Conservation (phyloP, 2,113 vertebrate species). For the Oreamnos americanus region DNA sequence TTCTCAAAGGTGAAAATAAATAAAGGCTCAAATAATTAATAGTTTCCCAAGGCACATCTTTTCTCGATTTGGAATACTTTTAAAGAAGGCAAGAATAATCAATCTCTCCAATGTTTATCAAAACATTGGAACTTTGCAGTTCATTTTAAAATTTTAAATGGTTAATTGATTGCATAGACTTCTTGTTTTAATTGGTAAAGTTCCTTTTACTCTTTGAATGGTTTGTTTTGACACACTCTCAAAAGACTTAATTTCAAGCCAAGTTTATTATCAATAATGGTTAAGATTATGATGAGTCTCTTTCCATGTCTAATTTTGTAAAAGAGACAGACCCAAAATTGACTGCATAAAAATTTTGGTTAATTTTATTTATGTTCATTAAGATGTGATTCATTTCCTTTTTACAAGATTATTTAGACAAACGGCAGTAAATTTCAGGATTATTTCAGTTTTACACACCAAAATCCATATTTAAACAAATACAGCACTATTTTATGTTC, state of each 20-base stretch:
- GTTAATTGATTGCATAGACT: not conserved
- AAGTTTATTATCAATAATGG: slow-evolving; percentile 30
- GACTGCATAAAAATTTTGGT: not conserved
- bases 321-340: not conserved
- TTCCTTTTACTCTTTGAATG: slow-evolving; percentile 29
- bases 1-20: slow-evolving; percentile 11
- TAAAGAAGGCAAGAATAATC: not conserved
- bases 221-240: slow-evolving; percentile 35
- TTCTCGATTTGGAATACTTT: not conserved
- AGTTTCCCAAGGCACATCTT: not conserved
- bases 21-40: not conserved
- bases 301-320: not conserved
- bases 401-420: not conserved
- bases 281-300: not conserved
- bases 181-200: not conserved
- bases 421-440: rapidly evolving
- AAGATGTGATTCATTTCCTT: not conserved
- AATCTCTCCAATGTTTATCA: not conserved
- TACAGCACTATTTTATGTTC: not conserved
- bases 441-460: not conserved
- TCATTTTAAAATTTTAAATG: not conserved
- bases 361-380: not conserved
- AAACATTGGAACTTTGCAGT: not conserved
- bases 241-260: slow-evolving; percentile 13
- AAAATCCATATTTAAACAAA: not conserved